phyloP scores from a whole-genome alignment of 2,888 invertebrate genomes.

The Acrocyrtus sp. region DNA sequence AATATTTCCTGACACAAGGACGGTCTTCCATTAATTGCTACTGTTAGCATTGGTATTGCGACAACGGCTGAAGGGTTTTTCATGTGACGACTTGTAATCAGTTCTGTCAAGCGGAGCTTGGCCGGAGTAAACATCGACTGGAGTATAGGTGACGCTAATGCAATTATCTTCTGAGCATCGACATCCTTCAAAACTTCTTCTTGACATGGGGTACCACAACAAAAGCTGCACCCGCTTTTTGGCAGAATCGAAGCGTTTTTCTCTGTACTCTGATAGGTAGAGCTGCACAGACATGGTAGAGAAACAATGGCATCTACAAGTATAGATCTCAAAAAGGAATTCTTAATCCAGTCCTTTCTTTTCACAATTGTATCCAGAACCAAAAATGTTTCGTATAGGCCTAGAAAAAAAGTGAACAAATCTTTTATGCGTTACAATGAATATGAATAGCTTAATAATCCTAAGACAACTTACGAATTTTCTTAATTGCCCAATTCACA shows the following conservation, averaged over 20 bases:
- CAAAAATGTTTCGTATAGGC: neutral
- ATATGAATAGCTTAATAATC: neutral
- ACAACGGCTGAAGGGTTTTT: neutral
- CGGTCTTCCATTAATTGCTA: constrained; percentile 13
- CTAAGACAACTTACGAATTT: constrained; percentile 1
- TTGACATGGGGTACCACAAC: too few relatives aligned
- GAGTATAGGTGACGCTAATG: constrained; percentile 7
- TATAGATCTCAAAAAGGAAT: constrained; percentile 11
- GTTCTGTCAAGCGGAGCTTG: constrained; percentile 5
- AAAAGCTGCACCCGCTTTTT: constrained; percentile 13
- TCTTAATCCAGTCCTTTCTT: constrained; percentile 1
- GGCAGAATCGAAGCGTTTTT: neutral
- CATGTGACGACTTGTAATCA: constrained; percentile 14
- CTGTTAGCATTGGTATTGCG: constrained; percentile 7
- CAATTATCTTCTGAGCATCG: neutral
- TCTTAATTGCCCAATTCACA: constrained; percentile 31
- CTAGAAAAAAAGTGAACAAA: constrained; percentile 4
- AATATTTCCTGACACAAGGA: constrained; percentile 23
- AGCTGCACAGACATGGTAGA: constrained; percentile 20
- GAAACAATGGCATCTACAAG: constrained; percentile 12
- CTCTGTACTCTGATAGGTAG: neutral
- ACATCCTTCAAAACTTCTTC: neutral
- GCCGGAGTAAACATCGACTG: constrained; percentile 9
- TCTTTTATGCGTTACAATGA: neutral
- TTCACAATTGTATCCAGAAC: neutral